phyloP scores from a whole-genome alignment of 2,888 invertebrate species.

The Euspilapteryx auroguttella region DNA sequence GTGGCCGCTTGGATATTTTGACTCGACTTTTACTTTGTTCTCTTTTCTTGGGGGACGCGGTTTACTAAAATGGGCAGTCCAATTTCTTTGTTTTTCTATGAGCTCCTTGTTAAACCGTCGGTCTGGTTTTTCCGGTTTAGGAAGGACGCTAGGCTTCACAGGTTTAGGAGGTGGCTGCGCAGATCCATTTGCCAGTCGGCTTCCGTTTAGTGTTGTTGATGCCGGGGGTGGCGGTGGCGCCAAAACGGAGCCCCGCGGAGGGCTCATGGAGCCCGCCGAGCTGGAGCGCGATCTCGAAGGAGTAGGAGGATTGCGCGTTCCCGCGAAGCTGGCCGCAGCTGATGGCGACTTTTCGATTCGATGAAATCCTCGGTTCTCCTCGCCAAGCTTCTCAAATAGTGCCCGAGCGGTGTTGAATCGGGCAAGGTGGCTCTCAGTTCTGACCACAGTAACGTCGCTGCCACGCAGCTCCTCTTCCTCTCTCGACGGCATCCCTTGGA shows the following conservation, averaged over 20 bases:
- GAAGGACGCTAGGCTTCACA: constrained; percentile 58
- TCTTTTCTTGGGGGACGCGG: constrained; percentile 59
- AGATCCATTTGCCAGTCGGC: constrained; percentile 44
- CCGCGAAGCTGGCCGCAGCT: constrained; percentile 58
- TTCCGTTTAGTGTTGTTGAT: constrained; percentile 34
- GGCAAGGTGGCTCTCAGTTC: constrained; percentile 89
- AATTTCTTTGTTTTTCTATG: constrained; percentile 89
- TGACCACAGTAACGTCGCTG: constrained; percentile 71
- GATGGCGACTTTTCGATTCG: constrained; percentile 62
- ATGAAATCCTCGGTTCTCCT: constrained; percentile 65
- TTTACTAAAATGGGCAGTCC: constrained; percentile 90
- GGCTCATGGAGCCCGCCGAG: constrained; percentile 67
- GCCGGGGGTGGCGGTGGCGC: constrained; percentile 46
- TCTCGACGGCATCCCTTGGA: constrained; percentile 72
- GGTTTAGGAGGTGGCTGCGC: constrained; percentile 46
- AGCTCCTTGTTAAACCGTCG: constrained; percentile 82
- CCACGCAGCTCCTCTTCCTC: constrained; percentile 56
- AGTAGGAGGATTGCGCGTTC: constrained; percentile 51
- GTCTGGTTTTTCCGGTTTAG: constrained; percentile 83
- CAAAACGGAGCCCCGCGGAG: constrained; percentile 56
- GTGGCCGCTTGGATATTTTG: constrained; percentile 29
- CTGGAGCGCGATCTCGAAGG: constrained; percentile 66
- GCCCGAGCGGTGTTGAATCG: constrained; percentile 90
- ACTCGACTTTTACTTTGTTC: constrained; percentile 26
- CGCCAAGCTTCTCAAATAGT: constrained; percentile 85